phyloP scores from a whole-genome alignment of 2,888 invertebrate genomes.

The Cabera pusaria region DNA sequence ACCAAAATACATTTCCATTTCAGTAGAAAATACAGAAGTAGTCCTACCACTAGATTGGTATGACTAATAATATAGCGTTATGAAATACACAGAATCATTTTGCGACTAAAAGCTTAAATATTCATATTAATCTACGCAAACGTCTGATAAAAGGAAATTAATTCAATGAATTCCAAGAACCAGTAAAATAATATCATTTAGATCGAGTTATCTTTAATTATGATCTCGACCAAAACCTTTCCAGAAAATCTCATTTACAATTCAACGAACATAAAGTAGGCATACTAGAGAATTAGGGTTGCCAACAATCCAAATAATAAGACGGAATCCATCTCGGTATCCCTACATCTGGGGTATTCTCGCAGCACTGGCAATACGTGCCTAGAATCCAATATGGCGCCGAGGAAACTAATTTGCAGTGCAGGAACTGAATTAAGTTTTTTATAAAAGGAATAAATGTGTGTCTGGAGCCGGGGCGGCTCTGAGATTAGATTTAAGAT shows the following conservation, averaged over 20 bases:
- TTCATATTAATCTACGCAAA: too few relatives aligned
- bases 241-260: constrained; percentile 1
- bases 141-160: too few relatives aligned
- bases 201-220: too few relatives aligned
- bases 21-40: too few relatives aligned
- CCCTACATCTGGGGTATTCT: constrained; percentile 12
- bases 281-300: constrained; percentile 1
- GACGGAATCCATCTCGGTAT: constrained; percentile 8
- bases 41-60: too few relatives aligned
- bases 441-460: constrained; percentile 13
- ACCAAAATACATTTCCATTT: too few relatives aligned
- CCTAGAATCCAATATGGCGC: constrained; percentile 27
- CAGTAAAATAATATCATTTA: too few relatives aligned
- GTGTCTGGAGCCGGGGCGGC: constrained; percentile 11
- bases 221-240: too few relatives aligned
- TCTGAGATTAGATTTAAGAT: constrained; percentile 9
- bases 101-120: too few relatives aligned
- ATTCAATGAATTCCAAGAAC: too few relatives aligned
- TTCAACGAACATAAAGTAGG: constrained; percentile 2
- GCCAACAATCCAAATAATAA: constrained; percentile 13
- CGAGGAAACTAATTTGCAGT: constrained; percentile 26
- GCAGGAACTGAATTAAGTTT: constrained; percentile 18
- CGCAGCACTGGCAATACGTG: constrained; percentile 25
- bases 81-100: too few relatives aligned
- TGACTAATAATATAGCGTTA: too few relatives aligned